Percentiles rank a stretch among this genome's conserved stretches.
Evolutionary conservation across 2,888 invertebrate species (phyloP).

Genomic region (Danaus chrysippus): DNA sequence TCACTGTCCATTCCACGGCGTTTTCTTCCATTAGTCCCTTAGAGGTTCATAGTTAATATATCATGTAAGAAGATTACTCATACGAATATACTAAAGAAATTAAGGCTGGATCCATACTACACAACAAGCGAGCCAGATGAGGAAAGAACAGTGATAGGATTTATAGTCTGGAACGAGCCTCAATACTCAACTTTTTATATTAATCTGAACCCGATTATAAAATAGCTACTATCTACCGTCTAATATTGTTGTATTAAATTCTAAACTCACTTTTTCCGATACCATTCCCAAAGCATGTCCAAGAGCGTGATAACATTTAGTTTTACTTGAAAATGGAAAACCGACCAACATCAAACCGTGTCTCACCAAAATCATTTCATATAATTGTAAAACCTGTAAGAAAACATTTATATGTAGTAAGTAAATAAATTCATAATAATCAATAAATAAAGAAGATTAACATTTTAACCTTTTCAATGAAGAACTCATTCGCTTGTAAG

Average conservation of each 20-base stretch:
- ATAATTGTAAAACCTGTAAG: constrained; percentile 82
- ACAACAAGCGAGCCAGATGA: too few relatives aligned
- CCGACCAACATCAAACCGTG: constrained; percentile 98
- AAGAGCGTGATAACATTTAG: constrained; percentile 89
- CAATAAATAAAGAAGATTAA: background rate
- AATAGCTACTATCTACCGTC: too few relatives aligned
- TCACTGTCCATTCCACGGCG: constrained; percentile 87
- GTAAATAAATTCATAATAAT: too few relatives aligned
- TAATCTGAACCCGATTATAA: too few relatives aligned
- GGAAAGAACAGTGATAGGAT: too few relatives aligned
- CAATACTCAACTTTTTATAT: too few relatives aligned
- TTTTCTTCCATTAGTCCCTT: constrained; percentile 87
- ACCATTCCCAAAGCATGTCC: constrained; percentile 88
- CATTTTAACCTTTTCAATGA: constrained; percentile 86
- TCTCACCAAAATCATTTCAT: constrained; percentile 96
- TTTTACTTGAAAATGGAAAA: constrained; percentile 94
- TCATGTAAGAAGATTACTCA: too few relatives aligned
- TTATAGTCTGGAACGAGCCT: too few relatives aligned
- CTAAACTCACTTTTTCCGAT: constrained; percentile 80
- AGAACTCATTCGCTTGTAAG: constrained; percentile 90
- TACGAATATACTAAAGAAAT: too few relatives aligned
- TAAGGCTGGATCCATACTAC: too few relatives aligned
- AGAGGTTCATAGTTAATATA: background rate
- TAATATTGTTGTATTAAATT: too few relatives aligned
- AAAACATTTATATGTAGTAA: background rate